Evolutionary conservation across 2,888 invertebrate genomes (phyloP), one percentile per base, ranked within the genome.

Genomic region (Thera obeliscata): DNA sequence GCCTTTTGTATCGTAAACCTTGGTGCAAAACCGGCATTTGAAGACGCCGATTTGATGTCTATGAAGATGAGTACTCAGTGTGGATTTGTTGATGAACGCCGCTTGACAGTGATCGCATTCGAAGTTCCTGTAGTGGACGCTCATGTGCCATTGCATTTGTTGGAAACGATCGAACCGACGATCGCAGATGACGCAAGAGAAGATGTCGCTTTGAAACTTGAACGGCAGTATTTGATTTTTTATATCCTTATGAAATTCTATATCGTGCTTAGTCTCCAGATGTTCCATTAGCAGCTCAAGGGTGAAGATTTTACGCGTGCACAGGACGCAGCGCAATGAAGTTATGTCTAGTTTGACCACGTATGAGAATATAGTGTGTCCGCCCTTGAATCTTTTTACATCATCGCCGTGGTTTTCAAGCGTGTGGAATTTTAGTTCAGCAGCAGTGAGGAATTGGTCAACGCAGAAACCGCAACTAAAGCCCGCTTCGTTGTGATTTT

Each of bases 151-250:
- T 2, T 76, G 77, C 3, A 90, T 67, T 1, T 71, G 74, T 68
- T 82, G 84, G 66, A 88, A 87, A 33, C 74, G 81, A 11, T 78
- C 77, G 64, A 81, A 88, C 22, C 74, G 71, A 6, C 74, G 79
- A 0, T 72, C 63, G 59, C 90, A 90, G 2, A 85, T 71, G 11
- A 76, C 83, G 55, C 89, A 89, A 1, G 71, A 70, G 0, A 86
- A 70, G 0, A 68, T 70, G 3, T 85, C 81, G 2, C 68, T 71
- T 1, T 78, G 76, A 52, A 90, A 88, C 64, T 83, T 87, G 46
- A 87, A 89, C 0, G 88, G 87, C 0, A 89, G 59, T n/a, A 89
- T 81, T 7, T 83, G 82, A 67, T 84, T 84, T 12, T 84, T 80
- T 1, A 85, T 76, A 41, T 81, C 80, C 0, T 70, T 76, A 60